phyloP scores from a whole-genome alignment of 2,113 vertebrate species.

The Ovis canadensis region DNA sequence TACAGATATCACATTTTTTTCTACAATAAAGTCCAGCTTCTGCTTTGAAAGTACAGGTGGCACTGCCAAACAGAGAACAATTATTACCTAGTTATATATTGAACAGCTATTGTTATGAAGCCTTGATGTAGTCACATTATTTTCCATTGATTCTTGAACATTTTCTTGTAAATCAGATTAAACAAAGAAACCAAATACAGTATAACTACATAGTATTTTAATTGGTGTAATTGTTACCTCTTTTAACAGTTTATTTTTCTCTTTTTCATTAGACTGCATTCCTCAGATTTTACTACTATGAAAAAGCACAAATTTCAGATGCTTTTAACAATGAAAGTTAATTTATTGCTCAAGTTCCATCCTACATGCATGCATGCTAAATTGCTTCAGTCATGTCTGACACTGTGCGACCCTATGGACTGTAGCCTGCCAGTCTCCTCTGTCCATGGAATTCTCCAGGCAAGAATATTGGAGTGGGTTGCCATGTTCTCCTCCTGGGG shows the following conservation, averaged over 20 bases:
- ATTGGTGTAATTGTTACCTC: background rate
- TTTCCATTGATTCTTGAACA: background rate
- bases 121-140: background rate
- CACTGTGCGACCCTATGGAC: background rate
- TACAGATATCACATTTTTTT: background rate
- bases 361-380: background rate
- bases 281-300: background rate
- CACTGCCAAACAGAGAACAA: background rate
- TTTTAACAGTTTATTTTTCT: background rate
- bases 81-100: background rate
- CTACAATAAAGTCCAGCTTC: background rate
- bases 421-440: background rate
- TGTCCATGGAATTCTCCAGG: background rate
- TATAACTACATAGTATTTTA: background rate
- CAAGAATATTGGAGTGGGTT: background rate
- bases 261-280: background rate
- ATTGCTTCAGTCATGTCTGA: background rate
- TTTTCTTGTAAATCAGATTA: background rate
- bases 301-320: background rate
- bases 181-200: background rate
- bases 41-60: background rate
- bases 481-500: background rate
- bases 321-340: background rate
- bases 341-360: background rate
- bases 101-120: background rate